phyloP scores from a whole-genome alignment of 2,113 vertebrate genomes.

The Cygnus atratus region DNA sequence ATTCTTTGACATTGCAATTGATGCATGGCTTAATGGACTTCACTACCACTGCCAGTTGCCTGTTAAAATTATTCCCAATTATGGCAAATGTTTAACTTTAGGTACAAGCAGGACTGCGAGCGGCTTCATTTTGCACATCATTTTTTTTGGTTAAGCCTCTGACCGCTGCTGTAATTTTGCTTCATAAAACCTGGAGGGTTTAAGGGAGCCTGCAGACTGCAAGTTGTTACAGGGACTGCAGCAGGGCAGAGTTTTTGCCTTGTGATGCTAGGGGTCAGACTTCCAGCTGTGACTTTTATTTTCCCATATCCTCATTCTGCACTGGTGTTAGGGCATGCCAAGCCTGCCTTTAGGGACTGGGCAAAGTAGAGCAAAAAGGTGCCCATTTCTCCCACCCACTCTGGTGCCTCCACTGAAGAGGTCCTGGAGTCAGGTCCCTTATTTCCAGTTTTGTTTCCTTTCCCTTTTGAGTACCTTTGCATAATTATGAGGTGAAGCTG shows the following conservation, averaged over 20 bases:
- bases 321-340: background rate
- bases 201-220: background rate
- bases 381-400: background rate
- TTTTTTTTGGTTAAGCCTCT: background rate
- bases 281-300: background rate
- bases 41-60: background rate
- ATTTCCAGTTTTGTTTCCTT: background rate
- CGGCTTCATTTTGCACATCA: background rate
- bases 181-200: background rate
- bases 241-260: background rate
- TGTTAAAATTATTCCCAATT: background rate
- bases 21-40: background rate
- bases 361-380: background rate
- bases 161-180: conserved; percentile 2
- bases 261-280: background rate
- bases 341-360: background rate
- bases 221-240: background rate
- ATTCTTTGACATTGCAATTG: background rate
- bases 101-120: background rate
- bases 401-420: background rate
- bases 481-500: conserved; percentile 31
- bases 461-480: background rate
- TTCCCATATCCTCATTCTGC: background rate
- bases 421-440: background rate
- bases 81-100: background rate